phyloP scores from a whole-genome alignment of 2,113 vertebrate genomes.

The Hippocampus barbouri region DNA sequence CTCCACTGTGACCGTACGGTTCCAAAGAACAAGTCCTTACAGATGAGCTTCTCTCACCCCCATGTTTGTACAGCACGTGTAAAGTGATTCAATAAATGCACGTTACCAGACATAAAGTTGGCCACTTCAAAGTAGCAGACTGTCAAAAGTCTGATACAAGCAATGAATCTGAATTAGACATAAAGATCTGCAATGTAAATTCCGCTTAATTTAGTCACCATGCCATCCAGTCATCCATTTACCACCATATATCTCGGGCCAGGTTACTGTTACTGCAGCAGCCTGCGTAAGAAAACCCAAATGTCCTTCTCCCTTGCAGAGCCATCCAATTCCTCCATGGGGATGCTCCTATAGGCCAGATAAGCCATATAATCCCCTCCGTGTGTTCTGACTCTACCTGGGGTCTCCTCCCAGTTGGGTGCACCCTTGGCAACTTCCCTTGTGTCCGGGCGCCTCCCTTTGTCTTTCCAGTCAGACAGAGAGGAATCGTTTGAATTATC shows the following conservation, averaged over 20 bases:
- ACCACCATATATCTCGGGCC: background rate
- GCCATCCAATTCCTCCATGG: constrained; percentile 9
- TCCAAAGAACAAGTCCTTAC: no score
- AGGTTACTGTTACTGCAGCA: constrained; percentile 1
- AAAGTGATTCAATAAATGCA: background rate
- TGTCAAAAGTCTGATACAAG: background rate
- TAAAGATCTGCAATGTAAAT: background rate
- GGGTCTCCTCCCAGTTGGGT: constrained; percentile 9
- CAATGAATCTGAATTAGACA: background rate
- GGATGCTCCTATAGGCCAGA: constrained; percentile 14
- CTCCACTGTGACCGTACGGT: no score
- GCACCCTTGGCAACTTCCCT: constrained; percentile 5
- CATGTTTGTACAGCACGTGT: no score
- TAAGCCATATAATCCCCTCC: constrained; percentile 8
- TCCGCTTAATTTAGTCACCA: background rate
- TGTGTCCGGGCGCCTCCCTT: background rate
- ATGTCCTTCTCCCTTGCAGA: constrained; percentile 6
- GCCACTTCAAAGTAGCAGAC: background rate
- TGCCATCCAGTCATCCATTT: background rate
- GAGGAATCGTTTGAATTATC: background rate
- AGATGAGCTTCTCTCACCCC: no score
- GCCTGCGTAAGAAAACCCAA: constrained; percentile 8
- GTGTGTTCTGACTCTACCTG: background rate
- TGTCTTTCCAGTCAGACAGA: background rate
- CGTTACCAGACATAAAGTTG: background rate